Evolutionary conservation across 2,797 vertebrate genomes (phyloP).

Genomic region (Loris lydekkerianus): DNA sequence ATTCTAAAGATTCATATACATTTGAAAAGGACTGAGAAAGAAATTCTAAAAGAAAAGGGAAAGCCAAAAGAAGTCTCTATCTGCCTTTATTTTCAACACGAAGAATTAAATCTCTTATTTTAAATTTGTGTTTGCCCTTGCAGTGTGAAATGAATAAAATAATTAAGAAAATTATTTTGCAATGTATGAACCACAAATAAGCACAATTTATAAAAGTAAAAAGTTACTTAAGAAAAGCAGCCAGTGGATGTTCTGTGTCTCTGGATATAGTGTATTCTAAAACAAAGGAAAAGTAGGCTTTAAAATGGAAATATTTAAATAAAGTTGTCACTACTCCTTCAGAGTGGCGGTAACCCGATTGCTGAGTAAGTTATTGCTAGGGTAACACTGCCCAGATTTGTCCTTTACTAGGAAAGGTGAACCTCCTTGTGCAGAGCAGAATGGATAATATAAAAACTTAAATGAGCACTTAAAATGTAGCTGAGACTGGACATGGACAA

Average conservation of each 20-base stretch:
- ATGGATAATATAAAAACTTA: conserved; percentile 24
- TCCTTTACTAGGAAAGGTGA: background rate
- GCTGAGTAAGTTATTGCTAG: background rate
- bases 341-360: background rate
- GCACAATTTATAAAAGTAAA: no score
- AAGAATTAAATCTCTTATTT: background rate
- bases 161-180: background rate
- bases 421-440: background rate
- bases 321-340: background rate
- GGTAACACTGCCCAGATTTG: background rate
- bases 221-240: background rate
- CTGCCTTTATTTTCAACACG: background rate
- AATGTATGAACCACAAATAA: no score
- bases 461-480: conserved; percentile 36
- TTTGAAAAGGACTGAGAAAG: conserved; percentile 14
- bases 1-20: background rate
- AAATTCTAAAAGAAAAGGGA: conserved; percentile 44
- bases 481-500: background rate
- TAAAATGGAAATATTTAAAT: conserved; percentile 2
- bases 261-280: background rate
- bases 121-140: conserved; percentile 51
- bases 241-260: background rate
- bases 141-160: conserved; percentile 4
- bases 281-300: conserved; percentile 19
- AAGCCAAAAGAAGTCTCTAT: background rate